Evolutionary conservation across 2,888 invertebrate species (phyloP).

Genomic region (Sesia apiformis): DNA sequence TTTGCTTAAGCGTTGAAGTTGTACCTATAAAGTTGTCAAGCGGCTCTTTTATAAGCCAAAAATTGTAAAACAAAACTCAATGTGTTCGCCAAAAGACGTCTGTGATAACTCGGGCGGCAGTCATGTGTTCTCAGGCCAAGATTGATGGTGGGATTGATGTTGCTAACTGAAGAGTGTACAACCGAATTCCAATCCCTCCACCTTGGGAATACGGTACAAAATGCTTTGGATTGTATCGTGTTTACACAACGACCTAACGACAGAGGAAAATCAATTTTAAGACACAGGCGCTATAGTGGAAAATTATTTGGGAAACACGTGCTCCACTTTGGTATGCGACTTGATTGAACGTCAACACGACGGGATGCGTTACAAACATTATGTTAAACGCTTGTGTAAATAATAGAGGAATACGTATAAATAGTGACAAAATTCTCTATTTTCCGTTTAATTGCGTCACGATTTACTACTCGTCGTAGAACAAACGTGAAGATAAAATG

Average conservation of each 20-base stretch:
- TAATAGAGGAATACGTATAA: conserved; percentile 9
- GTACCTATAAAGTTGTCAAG: conserved; percentile 20
- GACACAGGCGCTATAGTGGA: conserved; percentile 10
- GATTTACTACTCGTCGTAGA: background rate
- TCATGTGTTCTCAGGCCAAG: conserved; percentile 19
- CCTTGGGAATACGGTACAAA: conserved; percentile 11
- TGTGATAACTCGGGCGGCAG: conserved; percentile 30
- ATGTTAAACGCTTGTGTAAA: conserved; percentile 31
- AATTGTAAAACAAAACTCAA: conserved; percentile 17
- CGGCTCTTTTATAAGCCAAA: conserved; percentile 21
- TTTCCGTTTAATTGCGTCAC: background rate
- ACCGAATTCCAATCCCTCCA: conserved; percentile 19
- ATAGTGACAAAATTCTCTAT: background rate
- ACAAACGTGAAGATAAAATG: no score
- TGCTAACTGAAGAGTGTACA: conserved; percentile 24
- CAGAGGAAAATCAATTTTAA: conserved; percentile 21
- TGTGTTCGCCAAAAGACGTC: conserved; percentile 26
- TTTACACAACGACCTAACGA: conserved; percentile 3
- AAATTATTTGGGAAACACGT: conserved; percentile 10
- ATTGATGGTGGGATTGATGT: conserved; percentile 28
- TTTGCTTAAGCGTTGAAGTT: no score
- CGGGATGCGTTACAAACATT: conserved; percentile 18
- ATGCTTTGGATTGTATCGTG: conserved; percentile 5
- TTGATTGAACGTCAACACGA: conserved; percentile 24
- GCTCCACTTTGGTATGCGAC: conserved; percentile 23